Evolutionary conservation across 2,113 vertebrate species (phyloP).

Genomic region (Picathartes gymnocephalus): DNA sequence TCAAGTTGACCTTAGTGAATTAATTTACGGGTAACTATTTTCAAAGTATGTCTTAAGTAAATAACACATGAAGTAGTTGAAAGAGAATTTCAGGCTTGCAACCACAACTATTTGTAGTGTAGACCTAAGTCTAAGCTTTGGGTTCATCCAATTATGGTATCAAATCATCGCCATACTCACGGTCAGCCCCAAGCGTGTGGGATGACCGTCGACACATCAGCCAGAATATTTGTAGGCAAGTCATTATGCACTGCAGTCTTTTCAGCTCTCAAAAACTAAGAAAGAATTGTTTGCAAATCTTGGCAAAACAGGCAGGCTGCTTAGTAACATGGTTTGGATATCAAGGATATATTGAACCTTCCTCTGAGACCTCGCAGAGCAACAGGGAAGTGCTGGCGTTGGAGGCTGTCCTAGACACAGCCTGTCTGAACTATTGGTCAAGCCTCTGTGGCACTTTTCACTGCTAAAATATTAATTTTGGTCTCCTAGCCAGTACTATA

Average conservation of each 20-base stretch:
- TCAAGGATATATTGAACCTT: background rate
- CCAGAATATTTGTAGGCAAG: background rate
- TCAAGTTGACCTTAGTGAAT: background rate
- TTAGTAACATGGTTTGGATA: background rate
- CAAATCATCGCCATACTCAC: background rate
- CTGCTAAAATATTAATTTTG: background rate
- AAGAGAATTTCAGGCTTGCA: constrained; percentile 32
- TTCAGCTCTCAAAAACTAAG: background rate
- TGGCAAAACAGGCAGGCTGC: background rate
- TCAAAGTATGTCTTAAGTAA: constrained; percentile 28
- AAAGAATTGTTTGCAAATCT: constrained; percentile 9
- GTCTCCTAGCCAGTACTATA: background rate
- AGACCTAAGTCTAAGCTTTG: background rate
- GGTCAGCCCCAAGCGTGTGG: background rate
- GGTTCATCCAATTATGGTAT: background rate
- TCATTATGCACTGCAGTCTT: background rate
- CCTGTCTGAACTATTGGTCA: background rate
- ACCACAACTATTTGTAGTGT: constrained; percentile 30
- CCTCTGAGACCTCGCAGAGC: background rate
- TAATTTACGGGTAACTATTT: constrained; percentile 1
- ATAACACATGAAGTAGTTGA: constrained; percentile 5
- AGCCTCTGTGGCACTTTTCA: background rate
- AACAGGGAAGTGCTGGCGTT: background rate
- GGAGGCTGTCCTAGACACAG: background rate
- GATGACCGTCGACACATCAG: background rate